A percentile compares a stretch with the other conserved stretches of the same genome.
Evolutionary conservation across 2,113 vertebrate genomes (phyloP).

Genomic region (Thalassoma bifasciatum): DNA sequence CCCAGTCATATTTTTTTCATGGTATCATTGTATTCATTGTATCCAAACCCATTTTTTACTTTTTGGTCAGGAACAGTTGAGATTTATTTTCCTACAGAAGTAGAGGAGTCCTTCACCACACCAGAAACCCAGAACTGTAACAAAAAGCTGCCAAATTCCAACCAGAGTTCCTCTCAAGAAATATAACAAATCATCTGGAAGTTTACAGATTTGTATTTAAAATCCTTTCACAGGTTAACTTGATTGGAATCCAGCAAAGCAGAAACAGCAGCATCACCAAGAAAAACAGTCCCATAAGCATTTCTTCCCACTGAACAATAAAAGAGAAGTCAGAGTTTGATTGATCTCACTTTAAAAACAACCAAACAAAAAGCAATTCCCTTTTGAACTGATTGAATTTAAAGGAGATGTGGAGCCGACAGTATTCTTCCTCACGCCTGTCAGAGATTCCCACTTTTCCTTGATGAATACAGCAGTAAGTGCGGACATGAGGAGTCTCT

Average conservation of each 20-base stretch:
- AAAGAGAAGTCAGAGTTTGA: not conserved
- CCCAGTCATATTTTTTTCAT: no score
- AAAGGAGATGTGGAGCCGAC: not conserved
- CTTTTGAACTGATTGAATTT: not conserved
- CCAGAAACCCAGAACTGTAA: not conserved
- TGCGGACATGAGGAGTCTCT: constrained; percentile 9
- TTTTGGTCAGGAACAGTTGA: not conserved
- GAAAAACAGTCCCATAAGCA: not conserved
- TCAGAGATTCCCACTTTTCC: constrained; percentile 8
- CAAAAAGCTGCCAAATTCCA: constrained; percentile 14
- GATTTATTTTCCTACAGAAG: not conserved
- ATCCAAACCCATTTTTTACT: no score
- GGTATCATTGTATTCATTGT: no score
- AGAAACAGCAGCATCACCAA: not conserved
- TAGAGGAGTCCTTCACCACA: constrained; percentile 18
- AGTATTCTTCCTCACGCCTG: constrained; percentile 16
- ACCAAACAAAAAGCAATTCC: not conserved
- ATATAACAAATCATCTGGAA: no score
- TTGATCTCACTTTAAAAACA: not conserved
- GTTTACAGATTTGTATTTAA: not conserved
- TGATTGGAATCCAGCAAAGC: constrained; percentile 33
- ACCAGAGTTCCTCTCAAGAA: not conserved
- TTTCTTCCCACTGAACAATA: not conserved
- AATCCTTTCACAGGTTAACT: not conserved
- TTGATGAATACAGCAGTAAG: not conserved